Conservation (phyloP, 2,888 invertebrate species). For the Blastobasis lacticolella region DNA sequence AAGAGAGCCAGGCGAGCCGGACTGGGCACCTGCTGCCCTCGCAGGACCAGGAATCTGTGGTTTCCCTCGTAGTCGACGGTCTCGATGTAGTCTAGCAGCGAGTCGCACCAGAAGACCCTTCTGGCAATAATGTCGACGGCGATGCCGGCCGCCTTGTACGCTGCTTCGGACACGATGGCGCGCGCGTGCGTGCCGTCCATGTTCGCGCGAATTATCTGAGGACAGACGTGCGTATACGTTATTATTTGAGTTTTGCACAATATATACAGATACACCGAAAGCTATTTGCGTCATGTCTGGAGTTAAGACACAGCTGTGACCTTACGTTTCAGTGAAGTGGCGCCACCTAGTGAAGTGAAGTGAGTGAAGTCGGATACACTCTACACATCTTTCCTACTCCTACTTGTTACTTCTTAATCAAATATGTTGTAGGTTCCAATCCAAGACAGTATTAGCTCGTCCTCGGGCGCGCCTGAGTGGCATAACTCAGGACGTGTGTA, state of each 20-base stretch:
- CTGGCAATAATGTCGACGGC: constrained; percentile 92
- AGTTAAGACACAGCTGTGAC: too few species aligned
- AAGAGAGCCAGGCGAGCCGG: constrained; percentile 89
- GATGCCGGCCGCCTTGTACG: constrained; percentile 94
- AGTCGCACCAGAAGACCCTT: constrained; percentile 97
- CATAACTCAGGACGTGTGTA: too few species aligned
- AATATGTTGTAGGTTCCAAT: too few species aligned
- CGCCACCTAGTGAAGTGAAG: too few species aligned
- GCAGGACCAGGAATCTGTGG: constrained; percentile 83
- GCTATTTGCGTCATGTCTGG: too few species aligned
- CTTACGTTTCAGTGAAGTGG: too few species aligned
- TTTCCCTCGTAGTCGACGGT: constrained; percentile 94
- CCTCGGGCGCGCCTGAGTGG: too few species aligned
- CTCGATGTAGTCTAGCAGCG: constrained; percentile 95
- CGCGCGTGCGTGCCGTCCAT: constrained; percentile 94
- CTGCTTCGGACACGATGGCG: constrained; percentile 91
- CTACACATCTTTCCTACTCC: too few species aligned
- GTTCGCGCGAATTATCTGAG: constrained; percentile 83
- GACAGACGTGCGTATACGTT: not conserved
- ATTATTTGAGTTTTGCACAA: not conserved
- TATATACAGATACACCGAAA: too few species aligned
- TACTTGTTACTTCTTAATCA: too few species aligned
- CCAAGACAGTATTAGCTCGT: too few species aligned
- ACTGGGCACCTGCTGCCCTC: constrained; percentile 89
- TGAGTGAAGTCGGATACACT: too few species aligned